Percentiles rank a stretch among this genome's conserved stretches.
phyloP scores from a whole-genome alignment of 1,140 invertebrate genomes.

The Camponotus floridanus region DNA sequence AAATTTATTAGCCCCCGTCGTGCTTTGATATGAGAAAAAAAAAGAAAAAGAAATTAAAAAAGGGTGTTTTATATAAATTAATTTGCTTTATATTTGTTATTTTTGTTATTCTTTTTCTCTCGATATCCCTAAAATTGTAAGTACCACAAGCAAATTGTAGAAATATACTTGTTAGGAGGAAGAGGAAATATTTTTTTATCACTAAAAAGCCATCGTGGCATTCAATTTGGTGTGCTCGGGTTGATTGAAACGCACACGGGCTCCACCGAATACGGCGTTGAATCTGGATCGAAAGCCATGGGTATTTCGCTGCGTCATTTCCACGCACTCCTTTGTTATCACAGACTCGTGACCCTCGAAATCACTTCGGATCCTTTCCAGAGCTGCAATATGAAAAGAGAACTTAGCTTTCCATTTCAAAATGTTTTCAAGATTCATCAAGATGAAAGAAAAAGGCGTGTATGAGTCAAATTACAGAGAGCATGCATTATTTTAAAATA shows the following conservation, averaged over 20 bases:
- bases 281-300: slow-evolving; percentile 75
- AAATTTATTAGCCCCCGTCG: neutral
- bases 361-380: slow-evolving; percentile 85
- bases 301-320: slow-evolving; percentile 51
- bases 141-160: neutral
- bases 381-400: slow-evolving; percentile 78
- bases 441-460: slow-evolving; percentile 30
- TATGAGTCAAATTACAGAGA: neutral
- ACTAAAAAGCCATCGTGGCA: slow-evolving; percentile 57
- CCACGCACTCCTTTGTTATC: slow-evolving; percentile 69
- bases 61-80: neutral
- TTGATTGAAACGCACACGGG: slow-evolving; percentile 78
- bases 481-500: neutral
- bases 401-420: slow-evolving; percentile 16
- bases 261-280: slow-evolving; percentile 78
- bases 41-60: neutral
- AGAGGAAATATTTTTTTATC: slow-evolving; percentile 1
- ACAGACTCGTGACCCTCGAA: slow-evolving; percentile 84
- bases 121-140: neutral
- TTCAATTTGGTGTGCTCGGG: slow-evolving; percentile 67
- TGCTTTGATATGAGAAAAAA: too few relatives aligned
- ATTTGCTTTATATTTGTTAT: neutral
- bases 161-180: neutral
- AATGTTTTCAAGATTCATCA: neutral
- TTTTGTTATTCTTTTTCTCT: neutral